phyloP scores from a whole-genome alignment of 2,888 invertebrate species.

The Augiades crinisus region DNA sequence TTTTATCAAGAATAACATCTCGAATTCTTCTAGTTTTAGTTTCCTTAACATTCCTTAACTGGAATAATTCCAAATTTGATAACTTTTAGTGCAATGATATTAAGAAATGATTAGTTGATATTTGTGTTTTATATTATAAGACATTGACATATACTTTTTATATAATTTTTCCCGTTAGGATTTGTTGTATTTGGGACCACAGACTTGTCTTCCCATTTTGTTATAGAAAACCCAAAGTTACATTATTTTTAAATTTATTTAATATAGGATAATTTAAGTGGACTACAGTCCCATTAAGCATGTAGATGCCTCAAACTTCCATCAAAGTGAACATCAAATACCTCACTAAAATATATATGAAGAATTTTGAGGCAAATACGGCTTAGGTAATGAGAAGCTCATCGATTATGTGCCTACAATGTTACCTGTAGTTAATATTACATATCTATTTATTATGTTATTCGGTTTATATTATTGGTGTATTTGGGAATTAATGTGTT shows the following conservation, averaged over 20 bases:
- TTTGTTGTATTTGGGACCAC: constrained; percentile 54
- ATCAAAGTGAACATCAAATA: neutral
- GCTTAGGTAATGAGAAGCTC: constrained; percentile 66
- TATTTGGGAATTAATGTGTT: constrained; percentile 71
- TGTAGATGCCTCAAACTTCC: constrained; percentile 30
- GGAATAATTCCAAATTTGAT: constrained; percentile 73
- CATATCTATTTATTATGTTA: constrained; percentile 58
- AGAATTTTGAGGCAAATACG: constrained; percentile 14
- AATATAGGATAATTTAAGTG: constrained; percentile 57
- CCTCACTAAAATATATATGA: neutral
- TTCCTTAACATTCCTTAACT: constrained; percentile 68
- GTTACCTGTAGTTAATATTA: constrained; percentile 75
- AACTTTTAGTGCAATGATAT: constrained; percentile 74
- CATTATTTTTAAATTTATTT: constrained; percentile 66
- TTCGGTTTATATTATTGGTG: constrained; percentile 54
- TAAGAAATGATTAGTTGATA: constrained; percentile 56
- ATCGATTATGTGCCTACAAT: constrained; percentile 78
- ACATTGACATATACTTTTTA: constrained; percentile 25
- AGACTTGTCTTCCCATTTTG: constrained; percentile 69
- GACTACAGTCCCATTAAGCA: constrained; percentile 29
- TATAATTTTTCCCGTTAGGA: constrained; percentile 17
- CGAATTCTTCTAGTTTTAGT: constrained; percentile 73
- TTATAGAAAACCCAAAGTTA: constrained; percentile 74
- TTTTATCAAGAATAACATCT: constrained; percentile 50
- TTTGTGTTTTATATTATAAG: constrained; percentile 34